Percentiles rank a stretch among this genome's conserved stretches.
phyloP scores from a whole-genome alignment of 2,888 invertebrate genomes.

The Tromatobia lineatoria region DNA sequence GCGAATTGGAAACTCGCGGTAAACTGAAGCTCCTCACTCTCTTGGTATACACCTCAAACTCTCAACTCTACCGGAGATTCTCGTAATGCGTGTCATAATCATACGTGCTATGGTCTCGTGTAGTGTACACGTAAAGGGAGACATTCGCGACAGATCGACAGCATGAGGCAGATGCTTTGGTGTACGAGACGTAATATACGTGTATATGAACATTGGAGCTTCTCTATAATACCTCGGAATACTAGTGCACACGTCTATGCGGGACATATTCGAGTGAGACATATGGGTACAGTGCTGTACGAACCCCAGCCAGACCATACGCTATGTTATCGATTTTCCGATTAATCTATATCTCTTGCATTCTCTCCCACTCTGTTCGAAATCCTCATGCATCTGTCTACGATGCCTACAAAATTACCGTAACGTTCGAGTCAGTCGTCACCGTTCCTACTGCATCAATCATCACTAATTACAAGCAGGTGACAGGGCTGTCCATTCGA shows the following conservation, averaged over 20 bases:
- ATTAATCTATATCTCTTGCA: conserved; percentile 47
- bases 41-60: conserved; percentile 22
- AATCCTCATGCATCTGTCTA: conserved; percentile 47
- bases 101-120: conserved; percentile 7
- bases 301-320: conserved; percentile 23
- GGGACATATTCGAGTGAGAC: conserved; percentile 31
- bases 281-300: conserved; percentile 34
- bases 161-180: conserved; percentile 24
- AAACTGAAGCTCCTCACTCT: not conserved
- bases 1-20: conserved; percentile 28
- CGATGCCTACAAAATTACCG: conserved; percentile 62
- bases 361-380: conserved; percentile 22
- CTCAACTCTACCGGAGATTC: conserved; percentile 23
- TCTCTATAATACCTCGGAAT: not conserved
- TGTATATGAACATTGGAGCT: not conserved
- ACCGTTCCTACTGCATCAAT: conserved; percentile 65
- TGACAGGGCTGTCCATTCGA: conserved; percentile 48
- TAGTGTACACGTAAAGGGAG: conserved; percentile 14
- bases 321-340: conserved; percentile 61
- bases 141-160: conserved; percentile 52
- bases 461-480: conserved; percentile 62
- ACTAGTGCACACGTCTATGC: conserved; percentile 12
- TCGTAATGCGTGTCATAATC: conserved; percentile 42
- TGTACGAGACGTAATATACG: conserved; percentile 13
- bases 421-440: conserved; percentile 63